Evolutionary conservation across 64 coral and sea anemone species (phyloP).

Genomic region (Montipora cactus): DNA sequence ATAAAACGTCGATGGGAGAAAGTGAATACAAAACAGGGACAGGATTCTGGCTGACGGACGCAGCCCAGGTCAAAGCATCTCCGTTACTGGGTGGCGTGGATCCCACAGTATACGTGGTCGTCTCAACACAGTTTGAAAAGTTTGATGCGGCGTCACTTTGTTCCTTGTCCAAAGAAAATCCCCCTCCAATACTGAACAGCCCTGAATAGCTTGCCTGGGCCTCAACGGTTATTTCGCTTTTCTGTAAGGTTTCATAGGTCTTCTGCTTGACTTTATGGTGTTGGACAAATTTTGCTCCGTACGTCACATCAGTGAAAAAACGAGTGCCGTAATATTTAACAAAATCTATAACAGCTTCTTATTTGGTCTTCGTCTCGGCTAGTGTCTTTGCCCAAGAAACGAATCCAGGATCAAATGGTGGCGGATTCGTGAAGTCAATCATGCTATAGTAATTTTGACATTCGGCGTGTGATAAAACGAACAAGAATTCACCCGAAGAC

Average conservation of each 20-base stretch:
- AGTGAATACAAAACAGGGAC: slow-evolving; percentile 47
- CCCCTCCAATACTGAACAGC: slow-evolving; percentile 53
- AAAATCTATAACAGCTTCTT: neutral
- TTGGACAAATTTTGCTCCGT: slow-evolving; percentile 29
- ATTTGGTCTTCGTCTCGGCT: neutral
- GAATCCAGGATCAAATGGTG: slow-evolving; percentile 31
- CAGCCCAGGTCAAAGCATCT: slow-evolving; percentile 39
- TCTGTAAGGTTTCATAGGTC: neutral
- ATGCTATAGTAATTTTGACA: slow-evolving; percentile 25
- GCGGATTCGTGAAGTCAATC: slow-evolving; percentile 5
- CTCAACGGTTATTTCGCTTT: slow-evolving; percentile 5
- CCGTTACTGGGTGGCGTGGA: slow-evolving; percentile 40
- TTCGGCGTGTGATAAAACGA: slow-evolving; percentile 2
- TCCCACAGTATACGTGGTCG: slow-evolving; percentile 43
- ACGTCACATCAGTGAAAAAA: slow-evolving; percentile 47
- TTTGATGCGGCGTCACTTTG: slow-evolving; percentile 57
- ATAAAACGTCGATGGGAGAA: slow-evolving; percentile 19
- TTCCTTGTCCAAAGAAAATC: slow-evolving; percentile 52
- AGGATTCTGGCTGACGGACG: slow-evolving; percentile 48
- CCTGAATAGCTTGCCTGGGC: slow-evolving; percentile 69
- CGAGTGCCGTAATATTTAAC: slow-evolving; percentile 55
- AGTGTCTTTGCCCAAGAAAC: slow-evolving; percentile 24
- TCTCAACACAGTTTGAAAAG: slow-evolving; percentile 47
- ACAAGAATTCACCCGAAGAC: slow-evolving; percentile 22
- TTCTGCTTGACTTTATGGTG: slow-evolving; percentile 10